These are phyloP conservation scores for Plusia festucae DNA, from an alignment of 2,888 invertebrate genomes.

Conservation along the genomic window DNA sequence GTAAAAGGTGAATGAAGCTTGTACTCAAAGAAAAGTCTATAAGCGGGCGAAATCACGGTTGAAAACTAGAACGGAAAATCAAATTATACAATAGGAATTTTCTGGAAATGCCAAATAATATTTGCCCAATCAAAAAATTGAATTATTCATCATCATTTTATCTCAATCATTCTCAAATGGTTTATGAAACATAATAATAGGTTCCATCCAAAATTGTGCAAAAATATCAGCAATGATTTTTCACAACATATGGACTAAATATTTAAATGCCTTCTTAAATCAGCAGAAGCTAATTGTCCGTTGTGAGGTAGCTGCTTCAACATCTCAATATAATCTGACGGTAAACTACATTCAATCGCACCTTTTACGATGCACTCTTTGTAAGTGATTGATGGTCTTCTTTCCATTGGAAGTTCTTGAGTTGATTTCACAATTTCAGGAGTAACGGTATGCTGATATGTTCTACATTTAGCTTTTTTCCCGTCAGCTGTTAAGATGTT, in stretches of 20 bases:
- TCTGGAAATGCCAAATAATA: background rate
- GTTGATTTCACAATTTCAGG: constrained; percentile 19
- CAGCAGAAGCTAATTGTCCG: constrained; percentile 21
- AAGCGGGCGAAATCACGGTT: too few species aligned
- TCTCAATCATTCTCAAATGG: too few species aligned
- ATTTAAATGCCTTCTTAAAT: constrained; percentile 21
- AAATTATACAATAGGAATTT: too few species aligned
- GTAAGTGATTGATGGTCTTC: constrained; percentile 52
- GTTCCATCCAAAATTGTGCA: background rate
- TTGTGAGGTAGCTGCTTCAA: constrained; percentile 44
- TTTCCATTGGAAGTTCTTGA: constrained; percentile 27
- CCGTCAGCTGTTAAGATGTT: constrained; percentile 14
- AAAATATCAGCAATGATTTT: background rate
- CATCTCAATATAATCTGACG: constrained; percentile 35
- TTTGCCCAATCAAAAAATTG: background rate
- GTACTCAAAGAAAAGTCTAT: too few species aligned
- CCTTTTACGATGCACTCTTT: constrained; percentile 42
- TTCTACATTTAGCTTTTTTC: constrained; percentile 22
- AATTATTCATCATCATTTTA: background rate
- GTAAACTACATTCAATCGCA: constrained; percentile 40
- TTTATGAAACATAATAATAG: background rate
- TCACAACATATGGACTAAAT: constrained; percentile 10
- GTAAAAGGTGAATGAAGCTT: too few species aligned
- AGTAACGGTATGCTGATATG: constrained; percentile 31
- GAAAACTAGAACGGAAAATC: too few species aligned